Evolutionary conservation across 2,113 vertebrate species (phyloP).

Genomic region (Hyaena hyaena): DNA sequence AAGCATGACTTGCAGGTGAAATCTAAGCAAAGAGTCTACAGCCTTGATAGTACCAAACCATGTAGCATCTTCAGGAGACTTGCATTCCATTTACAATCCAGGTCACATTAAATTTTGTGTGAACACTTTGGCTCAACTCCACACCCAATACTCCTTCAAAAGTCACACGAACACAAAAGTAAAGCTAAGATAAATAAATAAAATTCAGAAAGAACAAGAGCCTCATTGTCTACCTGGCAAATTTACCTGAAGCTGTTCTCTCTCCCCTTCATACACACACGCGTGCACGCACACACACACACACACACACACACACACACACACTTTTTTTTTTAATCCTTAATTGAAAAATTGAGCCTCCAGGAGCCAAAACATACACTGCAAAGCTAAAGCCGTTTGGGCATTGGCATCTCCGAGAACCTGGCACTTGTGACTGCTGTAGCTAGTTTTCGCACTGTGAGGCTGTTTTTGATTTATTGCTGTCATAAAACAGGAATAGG

Average conservation of each 20-base stretch:
- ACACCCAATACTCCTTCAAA: slow-evolving; percentile 44
- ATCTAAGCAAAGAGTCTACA: background rate
- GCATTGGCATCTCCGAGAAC: slow-evolving; percentile 81
- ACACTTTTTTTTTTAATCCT: slow-evolving; percentile 67
- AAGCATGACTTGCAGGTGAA: background rate
- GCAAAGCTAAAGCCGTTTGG: slow-evolving; percentile 85
- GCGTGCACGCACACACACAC: background rate
- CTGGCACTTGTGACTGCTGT: slow-evolving; percentile 69
- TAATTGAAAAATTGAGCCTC: slow-evolving; percentile 87
- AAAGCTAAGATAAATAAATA: slow-evolving; percentile 82
- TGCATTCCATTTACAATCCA: slow-evolving; percentile 63
- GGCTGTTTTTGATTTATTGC: slow-evolving; percentile 86
- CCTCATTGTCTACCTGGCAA: slow-evolving; percentile 85
- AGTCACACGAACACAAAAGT: slow-evolving; percentile 76
- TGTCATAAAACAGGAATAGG: slow-evolving; percentile 74
- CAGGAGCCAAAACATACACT: slow-evolving; percentile 86
- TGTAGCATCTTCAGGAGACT: slow-evolving; percentile 15
- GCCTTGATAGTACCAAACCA: background rate
- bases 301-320: background rate
- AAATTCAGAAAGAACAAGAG: slow-evolving; percentile 83
- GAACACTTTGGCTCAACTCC: slow-evolving; percentile 54
- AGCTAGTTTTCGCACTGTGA: slow-evolving; percentile 80
- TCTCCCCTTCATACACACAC: background rate
- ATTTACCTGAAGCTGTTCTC: slow-evolving; percentile 77
- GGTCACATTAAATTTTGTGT: slow-evolving; percentile 42